Conservation (phyloP, 1,140 invertebrate species). For the Tetramorium alpestre region DNA sequence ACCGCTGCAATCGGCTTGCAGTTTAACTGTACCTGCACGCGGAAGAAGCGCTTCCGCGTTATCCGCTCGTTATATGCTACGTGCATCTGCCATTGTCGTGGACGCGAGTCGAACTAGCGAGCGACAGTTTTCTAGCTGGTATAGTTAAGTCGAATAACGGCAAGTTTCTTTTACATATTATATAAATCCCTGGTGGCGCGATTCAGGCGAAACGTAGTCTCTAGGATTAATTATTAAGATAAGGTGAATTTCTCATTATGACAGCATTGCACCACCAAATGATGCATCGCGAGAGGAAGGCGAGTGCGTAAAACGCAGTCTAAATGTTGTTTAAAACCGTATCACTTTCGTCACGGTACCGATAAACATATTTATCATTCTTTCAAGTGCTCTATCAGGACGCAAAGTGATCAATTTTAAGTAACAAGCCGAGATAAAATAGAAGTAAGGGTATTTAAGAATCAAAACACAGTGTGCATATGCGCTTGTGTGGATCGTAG, state of each 20-base stretch:
- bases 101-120: slow-evolving; percentile 31
- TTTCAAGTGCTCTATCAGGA: not conserved
- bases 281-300: not conserved
- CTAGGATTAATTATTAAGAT: not conserved
- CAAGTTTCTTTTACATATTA: slow-evolving; percentile 11
- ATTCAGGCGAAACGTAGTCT: not conserved
- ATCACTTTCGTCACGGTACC: not conserved
- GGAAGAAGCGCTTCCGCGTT: slow-evolving; percentile 79
- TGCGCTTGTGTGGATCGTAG: slow-evolving; percentile 74
- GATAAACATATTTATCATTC: no score
- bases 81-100: slow-evolving; percentile 72
- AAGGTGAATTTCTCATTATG: not conserved
- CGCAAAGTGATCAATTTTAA: not conserved
- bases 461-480: slow-evolving; percentile 64
- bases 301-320: no score
- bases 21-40: slow-evolving; percentile 80
- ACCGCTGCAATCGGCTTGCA: slow-evolving; percentile 52
- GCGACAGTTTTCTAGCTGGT: slow-evolving; percentile 63
- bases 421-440: not conserved
- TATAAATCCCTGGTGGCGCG: not conserved
- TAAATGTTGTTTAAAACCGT: not conserved
- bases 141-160: slow-evolving; percentile 27
- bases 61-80: slow-evolving; percentile 71
- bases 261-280: not conserved
- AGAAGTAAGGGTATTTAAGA: slow-evolving; percentile 43